These are phyloP conservation scores for Lapara coniferarum DNA, from an alignment of 2,888 invertebrate species.

Conservation along the genomic window DNA sequence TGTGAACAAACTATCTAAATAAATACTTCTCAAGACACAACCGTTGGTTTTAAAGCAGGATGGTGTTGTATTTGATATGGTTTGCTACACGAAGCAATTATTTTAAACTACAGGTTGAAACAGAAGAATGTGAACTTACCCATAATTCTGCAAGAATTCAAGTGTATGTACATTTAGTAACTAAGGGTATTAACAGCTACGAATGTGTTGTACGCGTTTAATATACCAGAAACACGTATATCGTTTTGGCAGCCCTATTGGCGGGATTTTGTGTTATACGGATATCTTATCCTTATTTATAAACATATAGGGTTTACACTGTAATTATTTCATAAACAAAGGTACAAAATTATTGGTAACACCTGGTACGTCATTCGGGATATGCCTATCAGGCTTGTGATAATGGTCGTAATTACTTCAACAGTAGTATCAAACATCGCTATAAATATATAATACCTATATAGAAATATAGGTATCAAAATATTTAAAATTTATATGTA, in stretches of 20 bases:
- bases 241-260: slow-evolving; percentile 78
- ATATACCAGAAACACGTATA: slow-evolving; percentile 61
- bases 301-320: not conserved
- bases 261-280: slow-evolving; percentile 24
- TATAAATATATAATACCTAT: not conserved
- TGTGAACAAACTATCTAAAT: too few relatives aligned
- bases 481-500: not conserved
- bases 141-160: not conserved
- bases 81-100: not conserved
- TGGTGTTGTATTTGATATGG: not conserved
- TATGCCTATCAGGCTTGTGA: not conserved
- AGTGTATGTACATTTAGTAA: not conserved
- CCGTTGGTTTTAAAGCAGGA: not conserved
- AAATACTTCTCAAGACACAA: not conserved
- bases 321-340: not conserved
- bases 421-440: not conserved
- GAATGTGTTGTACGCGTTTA: slow-evolving; percentile 28
- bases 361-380: not conserved
- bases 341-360: slow-evolving; percentile 1
- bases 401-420: not conserved
- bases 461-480: not conserved
- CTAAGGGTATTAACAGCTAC: not conserved
- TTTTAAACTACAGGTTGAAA: not conserved
- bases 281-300: slow-evolving; percentile 26
- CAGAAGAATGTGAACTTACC: not conserved